phyloP scores from a whole-genome alignment of 2,113 vertebrate species.

The Gymnorhina tibicen region DNA sequence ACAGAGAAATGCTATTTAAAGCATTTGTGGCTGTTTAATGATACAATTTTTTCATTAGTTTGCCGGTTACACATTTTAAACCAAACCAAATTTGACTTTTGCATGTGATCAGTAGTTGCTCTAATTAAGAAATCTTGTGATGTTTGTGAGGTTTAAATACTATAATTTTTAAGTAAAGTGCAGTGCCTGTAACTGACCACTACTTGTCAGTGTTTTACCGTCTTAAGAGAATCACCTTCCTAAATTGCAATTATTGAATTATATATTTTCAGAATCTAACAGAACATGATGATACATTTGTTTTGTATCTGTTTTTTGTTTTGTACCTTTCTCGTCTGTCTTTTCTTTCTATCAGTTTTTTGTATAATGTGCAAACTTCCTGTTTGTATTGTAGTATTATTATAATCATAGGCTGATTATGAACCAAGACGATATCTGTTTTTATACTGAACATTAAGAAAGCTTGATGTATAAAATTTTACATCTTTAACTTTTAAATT shows the following conservation, averaged over 20 bases:
- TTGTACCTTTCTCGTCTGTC: not conserved
- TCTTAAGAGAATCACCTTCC: not conserved
- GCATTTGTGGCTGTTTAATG: not conserved
- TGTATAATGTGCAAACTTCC: not conserved
- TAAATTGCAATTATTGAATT: not conserved
- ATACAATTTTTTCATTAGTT: not conserved
- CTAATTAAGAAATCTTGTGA: not conserved
- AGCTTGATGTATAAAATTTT: not conserved
- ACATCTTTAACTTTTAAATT: not conserved
- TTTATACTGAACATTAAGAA: not conserved
- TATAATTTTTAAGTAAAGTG: not conserved
- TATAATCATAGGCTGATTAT: not conserved
- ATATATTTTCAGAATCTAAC: not conserved
- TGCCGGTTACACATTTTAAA: not conserved
- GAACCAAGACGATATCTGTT: not conserved
- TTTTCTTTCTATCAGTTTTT: not conserved
- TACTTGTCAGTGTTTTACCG: constrained; percentile 68
- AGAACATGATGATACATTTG: not conserved
- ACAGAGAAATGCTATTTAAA: not conserved
- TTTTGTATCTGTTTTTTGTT: not conserved
- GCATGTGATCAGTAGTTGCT: not conserved
- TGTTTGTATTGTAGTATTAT: not conserved
- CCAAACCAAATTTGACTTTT: not conserved
- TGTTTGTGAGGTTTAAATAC: not conserved
- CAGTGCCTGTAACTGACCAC: constrained; percentile 49